Evolutionary conservation across 2,888 invertebrate species (phyloP).

Genomic region (Nomada goodeniana): DNA sequence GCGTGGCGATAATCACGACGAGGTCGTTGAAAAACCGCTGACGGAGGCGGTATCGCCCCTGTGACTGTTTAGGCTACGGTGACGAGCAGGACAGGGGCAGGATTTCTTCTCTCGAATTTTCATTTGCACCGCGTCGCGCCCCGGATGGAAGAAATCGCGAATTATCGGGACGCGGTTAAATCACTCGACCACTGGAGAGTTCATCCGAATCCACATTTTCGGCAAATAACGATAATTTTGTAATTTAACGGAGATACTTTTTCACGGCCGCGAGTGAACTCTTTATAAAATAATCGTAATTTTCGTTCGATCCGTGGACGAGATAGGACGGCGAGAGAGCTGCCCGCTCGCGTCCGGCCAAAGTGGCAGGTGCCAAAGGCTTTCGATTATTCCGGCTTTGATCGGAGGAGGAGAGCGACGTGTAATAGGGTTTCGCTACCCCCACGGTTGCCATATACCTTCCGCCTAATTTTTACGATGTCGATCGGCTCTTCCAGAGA

Average conservation of each 20-base stretch:
- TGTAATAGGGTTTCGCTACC: constrained; percentile 75
- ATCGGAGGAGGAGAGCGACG: constrained; percentile 61
- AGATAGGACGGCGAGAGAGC: constrained; percentile 14
- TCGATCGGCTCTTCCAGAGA: constrained; percentile 64
- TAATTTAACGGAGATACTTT: constrained; percentile 36
- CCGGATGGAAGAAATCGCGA: neutral
- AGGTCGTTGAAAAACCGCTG: constrained; percentile 64
- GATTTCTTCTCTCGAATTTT: constrained; percentile 18
- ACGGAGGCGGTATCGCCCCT: constrained; percentile 59
- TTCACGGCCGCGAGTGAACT: constrained; percentile 27
- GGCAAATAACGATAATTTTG: constrained; percentile 36
- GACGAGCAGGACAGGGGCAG: neutral
- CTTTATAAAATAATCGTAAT: constrained; percentile 49
- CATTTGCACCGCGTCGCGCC: neutral
- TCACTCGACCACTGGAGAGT: neutral
- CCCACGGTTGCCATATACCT: constrained; percentile 76
- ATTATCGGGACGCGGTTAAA: neutral
- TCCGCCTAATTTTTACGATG: constrained; percentile 74
- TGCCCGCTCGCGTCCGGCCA: constrained; percentile 43
- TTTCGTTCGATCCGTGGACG: constrained; percentile 34
- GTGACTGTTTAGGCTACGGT: constrained; percentile 49
- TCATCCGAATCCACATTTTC: constrained; percentile 15
- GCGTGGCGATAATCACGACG: constrained; percentile 62
- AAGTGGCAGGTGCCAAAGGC: constrained; percentile 77
- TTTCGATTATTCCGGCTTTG: constrained; percentile 76